Conservation (phyloP, 2,113 vertebrate species). For the Passer domesticus region DNA sequence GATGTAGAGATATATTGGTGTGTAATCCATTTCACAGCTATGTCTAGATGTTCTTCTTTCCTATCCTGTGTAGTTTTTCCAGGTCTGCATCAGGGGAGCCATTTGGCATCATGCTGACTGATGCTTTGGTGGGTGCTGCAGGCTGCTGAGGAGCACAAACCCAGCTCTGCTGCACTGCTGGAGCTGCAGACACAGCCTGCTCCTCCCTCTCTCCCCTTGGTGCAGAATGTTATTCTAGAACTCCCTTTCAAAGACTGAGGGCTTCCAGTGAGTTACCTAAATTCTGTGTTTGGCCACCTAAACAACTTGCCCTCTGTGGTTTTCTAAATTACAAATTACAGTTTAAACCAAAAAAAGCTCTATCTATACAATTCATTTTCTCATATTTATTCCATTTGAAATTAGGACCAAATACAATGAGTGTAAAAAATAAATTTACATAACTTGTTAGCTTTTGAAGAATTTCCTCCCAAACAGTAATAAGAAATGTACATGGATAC, state of each 20-base stretch:
- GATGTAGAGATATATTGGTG: background rate
- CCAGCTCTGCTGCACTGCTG: background rate
- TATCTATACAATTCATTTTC: background rate
- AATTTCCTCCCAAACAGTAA: background rate
- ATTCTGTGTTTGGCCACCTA: background rate
- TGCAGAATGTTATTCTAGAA: background rate
- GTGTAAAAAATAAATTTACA: background rate
- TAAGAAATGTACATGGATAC: background rate
- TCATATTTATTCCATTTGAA: background rate
- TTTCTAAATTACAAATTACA: background rate
- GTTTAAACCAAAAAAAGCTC: background rate
- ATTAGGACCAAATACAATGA: background rate
- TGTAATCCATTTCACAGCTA: background rate
- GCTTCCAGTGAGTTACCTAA: background rate
- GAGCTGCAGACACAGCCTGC: background rate
- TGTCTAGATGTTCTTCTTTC: background rate
- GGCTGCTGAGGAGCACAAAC: background rate
- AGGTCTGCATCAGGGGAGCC: background rate
- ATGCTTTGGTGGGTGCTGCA: background rate
- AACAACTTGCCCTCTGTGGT: background rate
- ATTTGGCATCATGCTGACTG: background rate
- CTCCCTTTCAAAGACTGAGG: background rate
- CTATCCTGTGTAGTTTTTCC: background rate
- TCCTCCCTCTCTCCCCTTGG: background rate
- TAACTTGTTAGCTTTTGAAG: background rate